A percentile compares a stretch with the other conserved stretches of the same genome.
Conservation (phyloP, 2,113 vertebrate genomes). For the Marmota monax region DNA sequence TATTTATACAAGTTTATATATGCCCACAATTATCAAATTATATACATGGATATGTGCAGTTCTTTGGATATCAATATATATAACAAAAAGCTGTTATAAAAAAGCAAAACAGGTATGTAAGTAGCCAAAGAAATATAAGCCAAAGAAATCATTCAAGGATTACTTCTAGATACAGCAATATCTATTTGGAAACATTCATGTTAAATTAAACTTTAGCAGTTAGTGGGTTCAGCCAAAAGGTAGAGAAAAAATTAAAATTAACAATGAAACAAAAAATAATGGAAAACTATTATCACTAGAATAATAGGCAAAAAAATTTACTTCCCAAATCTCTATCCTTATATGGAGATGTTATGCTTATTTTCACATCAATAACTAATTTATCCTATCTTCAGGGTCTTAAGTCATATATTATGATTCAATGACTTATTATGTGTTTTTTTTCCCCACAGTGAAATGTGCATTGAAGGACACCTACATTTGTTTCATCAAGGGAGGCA, state of each 20-base stretch:
- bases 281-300: not conserved
- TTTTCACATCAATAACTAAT: not conserved
- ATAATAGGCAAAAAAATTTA: slow-evolving; percentile 13
- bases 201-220: slow-evolving; percentile 11
- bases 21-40: not conserved
- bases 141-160: not conserved
- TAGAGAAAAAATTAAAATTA: not conserved
- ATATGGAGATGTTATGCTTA: not conserved
- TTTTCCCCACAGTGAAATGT: slow-evolving; percentile 53
- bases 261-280: not conserved
- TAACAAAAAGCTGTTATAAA: not conserved
- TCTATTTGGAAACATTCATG: not conserved
- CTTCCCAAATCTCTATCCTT: not conserved
- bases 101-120: not conserved
- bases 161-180: not conserved
- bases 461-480: not conserved
- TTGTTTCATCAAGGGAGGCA: slow-evolving; percentile 33
- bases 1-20: not conserved
- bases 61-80: not conserved
- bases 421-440: not conserved
- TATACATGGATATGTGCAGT: not conserved
- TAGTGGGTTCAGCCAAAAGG: not conserved
- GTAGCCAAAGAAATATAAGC: not conserved
- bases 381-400: not conserved
- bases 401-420: not conserved